These are phyloP conservation scores for Nasonia longicornis DNA, from an alignment of 1,140 invertebrate species.

Conservation along the genomic window DNA sequence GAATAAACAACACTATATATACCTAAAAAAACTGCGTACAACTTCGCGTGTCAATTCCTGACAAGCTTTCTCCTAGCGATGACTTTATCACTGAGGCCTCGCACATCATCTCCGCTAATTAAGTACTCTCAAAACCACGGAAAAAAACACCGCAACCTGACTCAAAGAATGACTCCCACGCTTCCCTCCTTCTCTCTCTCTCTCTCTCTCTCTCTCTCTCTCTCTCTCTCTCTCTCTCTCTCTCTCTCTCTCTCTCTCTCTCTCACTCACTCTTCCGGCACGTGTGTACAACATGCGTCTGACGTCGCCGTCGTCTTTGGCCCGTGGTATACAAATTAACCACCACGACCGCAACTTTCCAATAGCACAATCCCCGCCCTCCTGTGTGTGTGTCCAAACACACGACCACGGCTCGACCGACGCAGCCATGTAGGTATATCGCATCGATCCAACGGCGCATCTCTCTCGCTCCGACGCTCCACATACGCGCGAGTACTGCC, in stretches of 20 bases:
- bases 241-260: too few species aligned
- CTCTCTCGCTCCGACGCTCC: background rate
- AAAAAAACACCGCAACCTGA: too few species aligned
- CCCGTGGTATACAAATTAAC: conserved; percentile 45
- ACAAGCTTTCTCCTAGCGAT: background rate
- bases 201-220: too few species aligned
- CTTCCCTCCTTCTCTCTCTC: background rate
- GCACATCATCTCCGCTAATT: background rate
- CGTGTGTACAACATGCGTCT: background rate
- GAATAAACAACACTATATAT: too few species aligned
- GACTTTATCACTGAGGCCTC: background rate
- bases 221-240: too few species aligned
- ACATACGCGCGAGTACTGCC: conserved; percentile 9
- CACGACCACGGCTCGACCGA: background rate
- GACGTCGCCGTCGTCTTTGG: background rate
- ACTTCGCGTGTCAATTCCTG: too few species aligned
- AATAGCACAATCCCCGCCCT: conserved; percentile 43
- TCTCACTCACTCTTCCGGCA: background rate
- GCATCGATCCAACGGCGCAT: conserved; percentile 19
- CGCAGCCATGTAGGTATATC: conserved; percentile 16
- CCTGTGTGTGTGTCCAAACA: background rate
- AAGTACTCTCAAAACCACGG: background rate
- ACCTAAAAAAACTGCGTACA: too few species aligned
- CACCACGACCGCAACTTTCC: conserved; percentile 46
- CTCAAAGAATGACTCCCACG: background rate